Base-by-base conservation (phyloP, 2,113 vertebrate species). In the Scortum barcoo region DNA sequence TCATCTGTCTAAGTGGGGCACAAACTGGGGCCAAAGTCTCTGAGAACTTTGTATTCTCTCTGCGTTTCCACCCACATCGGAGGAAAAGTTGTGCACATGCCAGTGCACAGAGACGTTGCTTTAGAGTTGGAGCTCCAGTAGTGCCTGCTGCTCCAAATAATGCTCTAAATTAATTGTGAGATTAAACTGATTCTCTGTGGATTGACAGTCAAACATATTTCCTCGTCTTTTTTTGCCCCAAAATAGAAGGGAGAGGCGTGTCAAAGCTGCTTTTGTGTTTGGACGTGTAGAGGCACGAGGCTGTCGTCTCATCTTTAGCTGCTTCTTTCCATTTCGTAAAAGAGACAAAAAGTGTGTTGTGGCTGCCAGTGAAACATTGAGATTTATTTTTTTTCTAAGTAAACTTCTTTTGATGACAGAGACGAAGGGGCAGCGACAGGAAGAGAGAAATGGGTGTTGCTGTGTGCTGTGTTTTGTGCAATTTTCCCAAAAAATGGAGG, bases 401-500 rank as follows among this genome's bases (percentile, higher is more conserved):
- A 1, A 57, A 10, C 12, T 44, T 26, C 54, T 51, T 78, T 79
- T 81, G 54, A 73, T 36, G 44, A 48, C 8, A 65, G 12, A 65
- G 51, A 78, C 17, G 54, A 73, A 54, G 50, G 40, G 58, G 46
- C 38, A 61, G 40, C 20, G 12, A 14, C 30, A 20, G 44, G n/a
- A 60, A 30, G 30, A 60, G 14, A 22, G 33, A 44, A n/a, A 7
- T 16, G 28, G 17, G 57, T 28, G 38, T 4, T 44, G 50, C 17
- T n/a, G 30, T 36, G 26, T n/a, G 44, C 51, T 42, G 53, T 46
- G 9, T 46, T 2, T n/a, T n/a, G n/a, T 82, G 50, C 48, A 73
- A 77, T 77, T 83, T 28, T 46, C 50, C 19, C 46, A 78, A 76
- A 70, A 65, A 57, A 28, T 5, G 30, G 44, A 72, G 40, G 72